Percentiles rank a stretch among this genome's conserved stretches.
Evolutionary conservation across 2,797 vertebrate species (phyloP).

Genomic region (Platalea minor): DNA sequence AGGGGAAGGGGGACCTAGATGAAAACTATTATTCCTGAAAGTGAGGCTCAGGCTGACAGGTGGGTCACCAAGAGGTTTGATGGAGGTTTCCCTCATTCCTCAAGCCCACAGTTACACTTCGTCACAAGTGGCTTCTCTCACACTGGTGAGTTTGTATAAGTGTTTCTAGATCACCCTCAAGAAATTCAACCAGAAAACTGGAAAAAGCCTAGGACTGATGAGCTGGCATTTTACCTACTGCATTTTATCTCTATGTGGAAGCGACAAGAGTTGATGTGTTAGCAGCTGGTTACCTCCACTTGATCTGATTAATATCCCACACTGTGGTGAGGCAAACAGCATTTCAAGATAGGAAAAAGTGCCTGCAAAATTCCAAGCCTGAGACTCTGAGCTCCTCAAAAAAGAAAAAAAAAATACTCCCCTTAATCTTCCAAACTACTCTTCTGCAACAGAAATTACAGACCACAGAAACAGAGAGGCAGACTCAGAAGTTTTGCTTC

Average conservation of each 20-base stretch:
- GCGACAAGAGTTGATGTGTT: background rate
- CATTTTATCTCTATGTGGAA: background rate
- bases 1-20: background rate
- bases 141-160: background rate
- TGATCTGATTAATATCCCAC: background rate
- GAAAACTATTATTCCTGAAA: background rate
- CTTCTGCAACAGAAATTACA: background rate
- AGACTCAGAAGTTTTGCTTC: background rate
- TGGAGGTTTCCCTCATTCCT: background rate
- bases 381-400: fast-evolving
- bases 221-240: background rate
- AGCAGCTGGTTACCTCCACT: background rate
- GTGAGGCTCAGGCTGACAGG: background rate
- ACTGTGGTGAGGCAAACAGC: background rate
- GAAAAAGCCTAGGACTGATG: background rate
- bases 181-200: background rate
- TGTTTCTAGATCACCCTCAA: background rate
- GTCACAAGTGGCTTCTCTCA: background rate
- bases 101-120: fast-evolving
- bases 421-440: background rate
- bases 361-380: background rate
- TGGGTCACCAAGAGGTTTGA: fast-evolving
- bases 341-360: background rate
- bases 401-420: background rate
- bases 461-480: background rate